These are phyloP conservation scores for Monomorium pharaonis DNA, from an alignment of 1,140 invertebrate genomes.

Conservation along the genomic window DNA sequence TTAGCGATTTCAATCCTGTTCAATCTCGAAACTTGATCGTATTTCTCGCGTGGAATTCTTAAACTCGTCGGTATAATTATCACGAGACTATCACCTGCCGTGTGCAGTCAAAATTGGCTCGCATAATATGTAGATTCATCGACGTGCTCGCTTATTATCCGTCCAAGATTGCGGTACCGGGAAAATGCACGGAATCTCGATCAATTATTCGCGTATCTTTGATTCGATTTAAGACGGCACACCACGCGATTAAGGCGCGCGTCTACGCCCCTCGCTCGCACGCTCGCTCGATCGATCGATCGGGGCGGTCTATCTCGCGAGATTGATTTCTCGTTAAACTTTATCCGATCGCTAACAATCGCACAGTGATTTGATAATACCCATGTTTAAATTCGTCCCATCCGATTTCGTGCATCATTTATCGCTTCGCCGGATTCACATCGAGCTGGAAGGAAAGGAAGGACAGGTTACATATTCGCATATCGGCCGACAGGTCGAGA, in stretches of 20 bases:
- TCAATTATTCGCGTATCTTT: constrained; percentile 49
- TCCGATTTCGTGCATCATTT: constrained; percentile 43
- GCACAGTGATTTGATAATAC: constrained; percentile 37
- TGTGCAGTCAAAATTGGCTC: background rate
- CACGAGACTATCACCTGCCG: background rate
- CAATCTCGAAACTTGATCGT: background rate
- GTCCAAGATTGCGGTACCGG: background rate
- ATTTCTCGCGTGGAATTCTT: constrained; percentile 7
- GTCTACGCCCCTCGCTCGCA: background rate
- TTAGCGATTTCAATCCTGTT: background rate
- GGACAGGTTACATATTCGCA: background rate
- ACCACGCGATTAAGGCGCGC: constrained; percentile 31
- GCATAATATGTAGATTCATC: constrained; percentile 5
- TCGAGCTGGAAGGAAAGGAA: background rate
- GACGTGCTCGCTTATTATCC: background rate
- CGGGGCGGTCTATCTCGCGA: background rate
- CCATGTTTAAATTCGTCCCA: constrained; percentile 31
- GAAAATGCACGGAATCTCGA: constrained; percentile 29
- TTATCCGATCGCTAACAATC: constrained; percentile 21
- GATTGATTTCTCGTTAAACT: constrained; percentile 39
- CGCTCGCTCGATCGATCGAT: background rate
- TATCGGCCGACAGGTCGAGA: no score
- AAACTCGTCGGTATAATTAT: background rate
- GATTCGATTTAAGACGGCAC: constrained; percentile 35
- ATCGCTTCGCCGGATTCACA: background rate